A percentile compares a stretch with the other conserved stretches of the same genome.
Evolutionary conservation across 37 sponge, comb jelly and placozoan species (phyloP).

Genomic region (Cladorhizidae sp.): DNA sequence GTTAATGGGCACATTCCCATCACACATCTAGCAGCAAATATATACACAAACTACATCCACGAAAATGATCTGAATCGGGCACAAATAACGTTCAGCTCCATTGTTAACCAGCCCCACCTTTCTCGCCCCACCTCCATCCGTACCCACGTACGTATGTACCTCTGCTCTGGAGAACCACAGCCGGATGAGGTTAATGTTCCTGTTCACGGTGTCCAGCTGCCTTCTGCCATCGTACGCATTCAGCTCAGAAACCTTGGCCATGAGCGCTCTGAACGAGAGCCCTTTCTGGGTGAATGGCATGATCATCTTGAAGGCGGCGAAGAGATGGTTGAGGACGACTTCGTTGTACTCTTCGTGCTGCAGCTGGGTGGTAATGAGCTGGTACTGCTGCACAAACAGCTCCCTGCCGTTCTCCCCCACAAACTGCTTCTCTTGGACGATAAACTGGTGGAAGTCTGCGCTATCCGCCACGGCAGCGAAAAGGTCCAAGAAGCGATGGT

Average conservation of each 20-base stretch:
- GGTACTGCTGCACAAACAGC: constrained; percentile 65
- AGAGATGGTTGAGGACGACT: constrained; percentile 82
- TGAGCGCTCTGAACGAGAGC: constrained; percentile 49
- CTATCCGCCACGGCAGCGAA: constrained; percentile 62
- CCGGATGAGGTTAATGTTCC: constrained; percentile 77
- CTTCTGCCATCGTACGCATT: constrained; percentile 36
- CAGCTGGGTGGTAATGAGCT: constrained; percentile 77
- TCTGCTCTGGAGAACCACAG: constrained; percentile 89
- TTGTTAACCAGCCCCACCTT: no score
- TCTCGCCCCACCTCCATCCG: no score
- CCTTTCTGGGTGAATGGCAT: constrained; percentile 67
- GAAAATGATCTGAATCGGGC: no score
- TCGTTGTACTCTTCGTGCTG: constrained; percentile 94
- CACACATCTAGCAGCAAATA: no score
- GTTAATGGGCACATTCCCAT: neutral
- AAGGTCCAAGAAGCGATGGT: constrained; percentile 23
- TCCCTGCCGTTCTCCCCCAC: constrained; percentile 44
- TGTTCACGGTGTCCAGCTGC: constrained; percentile 75
- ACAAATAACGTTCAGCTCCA: no score
- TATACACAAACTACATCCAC: no score
- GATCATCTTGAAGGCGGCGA: constrained; percentile 78
- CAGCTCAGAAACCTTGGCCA: constrained; percentile 50
- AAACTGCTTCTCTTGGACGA: constrained; percentile 64
- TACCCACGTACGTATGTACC: no score
- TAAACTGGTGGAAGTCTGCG: constrained; percentile 68